Base-by-base conservation (phyloP, 2,113 vertebrate genomes). In the Sebastes schlegelii region DNA sequence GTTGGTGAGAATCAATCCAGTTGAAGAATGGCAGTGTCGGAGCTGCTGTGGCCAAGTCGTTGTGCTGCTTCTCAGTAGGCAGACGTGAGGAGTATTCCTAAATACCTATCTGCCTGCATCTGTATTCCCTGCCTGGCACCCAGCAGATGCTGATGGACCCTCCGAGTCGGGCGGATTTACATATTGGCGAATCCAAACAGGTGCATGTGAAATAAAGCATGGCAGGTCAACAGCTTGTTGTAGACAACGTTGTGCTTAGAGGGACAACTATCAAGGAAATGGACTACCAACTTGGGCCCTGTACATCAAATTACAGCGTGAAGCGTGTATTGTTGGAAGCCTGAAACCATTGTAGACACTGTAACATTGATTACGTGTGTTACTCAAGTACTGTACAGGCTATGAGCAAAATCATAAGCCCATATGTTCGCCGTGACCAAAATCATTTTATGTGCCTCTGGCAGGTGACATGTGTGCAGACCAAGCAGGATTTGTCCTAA, bases 1-100 rank as follows among this genome's bases (percentile, higher is more conserved):
- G 80, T 89, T 87, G 83, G 85, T 77, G 81, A 86, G 79, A 93
- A 93, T 94, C 92, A 92, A 91, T 93, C 91, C 83, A 58, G 83
- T 76, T 92, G 91, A 93, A 91, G 84, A 90, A 93, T 90, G 85
- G 71, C 61, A 80, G 86, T 88, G 91, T 91, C 85, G 69, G 82
- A 70, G 80, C 89, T 75, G 80, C 84, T 73, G 74, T 43, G 80
- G 86, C 84, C 90, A 84, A 83, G 82, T 90, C 86, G 89, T 90
- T 92, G 82, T 91, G 88, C 82, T 79, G 74, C 88, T 87, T 77
- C 84, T 86, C 75, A 81, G 75, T 58, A 51, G 63, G 76, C 55
- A 46, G 77, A 92, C 90, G 89, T 94, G 90, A 94, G 88, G 63
- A 65, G 92, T 86, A 26, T 93, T 58, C 63, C 70, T 80, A 82